These are phyloP conservation scores for Sturmia bella DNA, from an alignment of 2,888 invertebrate species.

Conservation along the genomic window DNA sequence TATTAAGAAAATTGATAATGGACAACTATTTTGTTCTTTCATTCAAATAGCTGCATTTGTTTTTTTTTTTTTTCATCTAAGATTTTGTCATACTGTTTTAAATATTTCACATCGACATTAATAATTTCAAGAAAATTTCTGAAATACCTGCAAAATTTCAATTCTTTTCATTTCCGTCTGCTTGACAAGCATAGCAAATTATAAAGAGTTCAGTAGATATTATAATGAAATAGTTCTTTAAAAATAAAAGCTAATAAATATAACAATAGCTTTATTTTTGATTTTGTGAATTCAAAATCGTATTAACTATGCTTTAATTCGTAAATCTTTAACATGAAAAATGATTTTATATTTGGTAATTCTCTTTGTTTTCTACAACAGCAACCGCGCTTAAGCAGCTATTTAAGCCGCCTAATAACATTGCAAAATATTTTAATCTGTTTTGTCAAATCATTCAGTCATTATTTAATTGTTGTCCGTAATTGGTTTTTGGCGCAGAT, in stretches of 20 bases:
- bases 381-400: slow-evolving; percentile 16
- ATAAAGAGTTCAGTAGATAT: background rate
- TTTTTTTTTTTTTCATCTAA: no score
- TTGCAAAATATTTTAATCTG: background rate
- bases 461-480: background rate
- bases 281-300: slow-evolving; percentile 17
- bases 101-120: no score
- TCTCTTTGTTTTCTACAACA: background rate
- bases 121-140: no score
- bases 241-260: no score
- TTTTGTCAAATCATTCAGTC: slow-evolving; percentile 16
- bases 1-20: background rate
- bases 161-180: slow-evolving; percentile 31
- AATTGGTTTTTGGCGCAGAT: background rate
- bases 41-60: no score
- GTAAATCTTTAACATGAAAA: slow-evolving; percentile 45
- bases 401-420: slow-evolving; percentile 4
- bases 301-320: slow-evolving; percentile 23
- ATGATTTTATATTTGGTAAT: slow-evolving; percentile 16
- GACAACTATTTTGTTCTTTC: no score
- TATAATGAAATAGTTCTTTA: no score
- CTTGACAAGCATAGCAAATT: slow-evolving; percentile 31
- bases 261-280: no score
- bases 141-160: no score
- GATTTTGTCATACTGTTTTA: no score